Conservation (phyloP, 1,140 invertebrate genomes). For the Nasonia giraulti region DNA sequence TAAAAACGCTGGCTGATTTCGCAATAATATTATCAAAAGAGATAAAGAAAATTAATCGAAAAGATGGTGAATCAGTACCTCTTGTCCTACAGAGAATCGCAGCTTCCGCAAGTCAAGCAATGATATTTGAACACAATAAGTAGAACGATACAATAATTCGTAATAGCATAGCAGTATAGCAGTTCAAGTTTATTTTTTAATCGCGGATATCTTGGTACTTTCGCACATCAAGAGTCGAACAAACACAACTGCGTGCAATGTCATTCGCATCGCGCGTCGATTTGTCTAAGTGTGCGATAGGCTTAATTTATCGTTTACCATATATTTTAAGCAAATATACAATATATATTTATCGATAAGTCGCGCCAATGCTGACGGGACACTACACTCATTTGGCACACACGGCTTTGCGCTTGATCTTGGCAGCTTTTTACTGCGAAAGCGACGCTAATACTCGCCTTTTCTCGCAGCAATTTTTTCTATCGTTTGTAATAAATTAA, state of each 20-base stretch:
- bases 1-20: not conserved
- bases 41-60: not conserved
- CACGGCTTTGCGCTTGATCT: not conserved
- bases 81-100: not conserved
- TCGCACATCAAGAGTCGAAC: too few species aligned
- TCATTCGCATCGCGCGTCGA: too few species aligned
- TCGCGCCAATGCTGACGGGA: too few species aligned
- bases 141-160: not conserved
- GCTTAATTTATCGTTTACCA: not conserved
- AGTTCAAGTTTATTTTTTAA: not conserved
- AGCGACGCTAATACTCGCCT: not conserved
- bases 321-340: not conserved
- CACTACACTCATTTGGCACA: not conserved
- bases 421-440: not conserved
- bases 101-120: not conserved
- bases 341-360: not conserved
- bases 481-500: too few species aligned
- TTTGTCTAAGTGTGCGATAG: too few species aligned
- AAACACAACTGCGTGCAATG: too few species aligned
- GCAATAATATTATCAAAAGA: not conserved
- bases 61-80: not conserved
- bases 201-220: not conserved
- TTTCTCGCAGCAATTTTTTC: too few species aligned
- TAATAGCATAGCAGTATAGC: not conserved
- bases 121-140: not conserved